phyloP scores from a whole-genome alignment of 1,140 invertebrate genomes.

The Artemia franciscana region DNA sequence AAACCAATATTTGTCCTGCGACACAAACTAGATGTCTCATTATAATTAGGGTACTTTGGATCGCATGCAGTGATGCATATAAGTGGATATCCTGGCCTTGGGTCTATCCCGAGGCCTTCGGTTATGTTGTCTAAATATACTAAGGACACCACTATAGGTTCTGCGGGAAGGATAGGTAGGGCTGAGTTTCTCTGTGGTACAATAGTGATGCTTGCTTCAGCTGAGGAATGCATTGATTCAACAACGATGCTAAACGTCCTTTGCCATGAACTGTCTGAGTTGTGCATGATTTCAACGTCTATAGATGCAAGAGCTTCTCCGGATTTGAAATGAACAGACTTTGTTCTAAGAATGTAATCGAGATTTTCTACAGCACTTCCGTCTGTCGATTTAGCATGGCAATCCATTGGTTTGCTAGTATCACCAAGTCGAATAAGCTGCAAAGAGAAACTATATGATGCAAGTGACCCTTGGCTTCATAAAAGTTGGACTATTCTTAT shows the following conservation, averaged over 20 bases:
- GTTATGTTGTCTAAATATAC: constrained; percentile 17
- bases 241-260: constrained; percentile 19
- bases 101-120: constrained; percentile 16
- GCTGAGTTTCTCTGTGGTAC: constrained; percentile 20
- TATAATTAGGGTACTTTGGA: constrained; percentile 20
- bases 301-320: constrained; percentile 19
- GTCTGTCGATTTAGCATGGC: constrained; percentile 21
- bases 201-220: constrained; percentile 21
- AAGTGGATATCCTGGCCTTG: constrained; percentile 23
- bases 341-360: constrained; percentile 19
- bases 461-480: no score
- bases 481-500: no score
- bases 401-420: constrained; percentile 15
- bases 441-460: background rate
- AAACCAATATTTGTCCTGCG: constrained; percentile 19
- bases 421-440: constrained; percentile 14
- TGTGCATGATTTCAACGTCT: constrained; percentile 21
- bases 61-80: constrained; percentile 27
- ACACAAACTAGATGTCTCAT: constrained; percentile 19
- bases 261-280: constrained; percentile 21
- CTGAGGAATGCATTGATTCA: constrained; percentile 19
- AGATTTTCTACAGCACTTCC: constrained; percentile 21
- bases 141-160: constrained; percentile 24
- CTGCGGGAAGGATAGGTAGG: constrained; percentile 21
- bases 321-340: constrained; percentile 12